These are phyloP conservation scores for Rotaria socialis DNA, from an alignment of 2,888 invertebrate genomes.

Conservation along the genomic window DNA sequence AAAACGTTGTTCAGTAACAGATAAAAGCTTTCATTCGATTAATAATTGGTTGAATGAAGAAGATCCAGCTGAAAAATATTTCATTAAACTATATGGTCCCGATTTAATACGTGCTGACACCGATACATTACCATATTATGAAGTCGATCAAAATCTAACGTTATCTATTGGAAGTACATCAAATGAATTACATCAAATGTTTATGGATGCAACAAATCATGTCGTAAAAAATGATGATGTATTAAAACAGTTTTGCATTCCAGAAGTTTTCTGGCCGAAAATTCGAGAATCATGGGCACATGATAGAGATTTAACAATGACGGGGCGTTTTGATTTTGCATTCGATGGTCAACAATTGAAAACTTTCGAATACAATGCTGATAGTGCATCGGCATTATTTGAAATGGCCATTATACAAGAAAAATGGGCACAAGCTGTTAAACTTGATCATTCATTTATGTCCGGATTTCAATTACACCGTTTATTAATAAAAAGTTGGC, in stretches of 20 bases:
- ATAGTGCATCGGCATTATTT: conserved; percentile 36
- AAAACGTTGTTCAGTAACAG: not conserved
- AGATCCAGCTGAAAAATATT: not conserved
- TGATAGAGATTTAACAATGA: not conserved
- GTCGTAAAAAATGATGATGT: not conserved
- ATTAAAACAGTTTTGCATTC: not conserved
- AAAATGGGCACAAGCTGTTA: conserved; percentile 8
- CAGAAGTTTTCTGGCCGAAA: not conserved
- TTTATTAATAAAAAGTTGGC: not conserved
- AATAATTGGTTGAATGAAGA: not conserved
- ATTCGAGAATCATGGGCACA: conserved; percentile 1
- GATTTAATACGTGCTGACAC: not conserved
- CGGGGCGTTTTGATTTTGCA: conserved; percentile 19
- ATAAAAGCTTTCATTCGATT: not conserved
- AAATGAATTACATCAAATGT: conserved; percentile 32
- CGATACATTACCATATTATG: conserved; percentile 2
- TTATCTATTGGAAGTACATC: conserved; percentile 9
- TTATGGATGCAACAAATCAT: conserved; percentile 27
- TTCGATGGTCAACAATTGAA: conserved; percentile 26
- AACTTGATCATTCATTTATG: not conserved
- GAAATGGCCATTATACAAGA: conserved; percentile 7
- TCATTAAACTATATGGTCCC: not conserved
- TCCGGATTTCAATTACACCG: conserved; percentile 3
- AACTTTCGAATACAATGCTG: conserved; percentile 30
- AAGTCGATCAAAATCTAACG: conserved; percentile 3